Percentiles rank a stretch among this genome's conserved stretches.
phyloP scores from a whole-genome alignment of 2,113 vertebrate genomes.

The Nothoprocta perdicaria region DNA sequence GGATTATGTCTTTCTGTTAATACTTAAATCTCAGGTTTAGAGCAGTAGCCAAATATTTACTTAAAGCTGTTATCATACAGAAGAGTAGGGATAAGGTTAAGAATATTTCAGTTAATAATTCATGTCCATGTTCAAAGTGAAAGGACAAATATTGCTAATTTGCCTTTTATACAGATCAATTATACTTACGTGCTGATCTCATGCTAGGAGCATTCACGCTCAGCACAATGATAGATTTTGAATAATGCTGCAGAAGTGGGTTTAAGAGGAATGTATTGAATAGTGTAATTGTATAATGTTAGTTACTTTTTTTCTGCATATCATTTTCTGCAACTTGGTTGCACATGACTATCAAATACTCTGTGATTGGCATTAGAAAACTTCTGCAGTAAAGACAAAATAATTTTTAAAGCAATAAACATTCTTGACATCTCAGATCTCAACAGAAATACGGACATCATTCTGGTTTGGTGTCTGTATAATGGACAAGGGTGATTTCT shows the following conservation, averaged over 20 bases:
- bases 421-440: background rate
- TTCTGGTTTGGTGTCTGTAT: background rate
- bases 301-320: background rate
- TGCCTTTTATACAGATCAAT: background rate
- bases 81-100: background rate
- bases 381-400: background rate
- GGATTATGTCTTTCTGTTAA: slow-evolving; percentile 12
- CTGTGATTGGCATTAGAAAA: background rate
- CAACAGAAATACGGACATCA: background rate
- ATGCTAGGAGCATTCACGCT: background rate
- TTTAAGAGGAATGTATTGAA: background rate
- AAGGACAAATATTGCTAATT: background rate
- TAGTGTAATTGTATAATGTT: background rate
- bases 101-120: background rate
- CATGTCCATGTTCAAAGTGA: background rate
- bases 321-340: background rate
- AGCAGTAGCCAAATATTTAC: slow-evolving; percentile 12
- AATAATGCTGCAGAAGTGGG: background rate
- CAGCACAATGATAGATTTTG: background rate
- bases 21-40: background rate
- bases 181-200: background rate
- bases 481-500: background rate
- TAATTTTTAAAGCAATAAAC: background rate
- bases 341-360: background rate
- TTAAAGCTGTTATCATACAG: background rate